These are phyloP conservation scores for Lasioglossum villosulum DNA, from an alignment of 2,888 invertebrate species.

Conservation along the genomic window DNA sequence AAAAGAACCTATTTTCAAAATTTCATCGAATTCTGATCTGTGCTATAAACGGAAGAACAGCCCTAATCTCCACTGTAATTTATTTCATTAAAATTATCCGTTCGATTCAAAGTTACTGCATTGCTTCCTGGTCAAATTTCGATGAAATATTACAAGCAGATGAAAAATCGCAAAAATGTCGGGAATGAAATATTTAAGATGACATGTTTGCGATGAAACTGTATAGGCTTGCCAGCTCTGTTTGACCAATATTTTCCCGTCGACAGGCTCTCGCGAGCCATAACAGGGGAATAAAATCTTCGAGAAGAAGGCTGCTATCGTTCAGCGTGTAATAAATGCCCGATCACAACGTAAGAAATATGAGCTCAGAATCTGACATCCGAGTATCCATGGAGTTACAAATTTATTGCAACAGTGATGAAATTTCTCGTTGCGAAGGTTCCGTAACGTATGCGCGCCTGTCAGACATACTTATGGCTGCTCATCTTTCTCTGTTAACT, in stretches of 20 bases:
- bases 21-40: no score
- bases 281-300: conserved; percentile 34
- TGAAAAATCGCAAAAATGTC: background rate
- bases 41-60: no score
- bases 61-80: no score
- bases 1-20: no score
- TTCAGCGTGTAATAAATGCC: conserved; percentile 43
- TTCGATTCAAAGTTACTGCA: background rate
- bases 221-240: background rate
- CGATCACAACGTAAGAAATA: conserved; percentile 40
- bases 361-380: conserved; percentile 41
- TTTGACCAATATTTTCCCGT: conserved; percentile 14
- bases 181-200: background rate
- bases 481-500: conserved; percentile 30
- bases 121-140: background rate
- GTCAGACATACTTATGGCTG: conserved; percentile 21
- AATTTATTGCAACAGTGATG: conserved; percentile 51
- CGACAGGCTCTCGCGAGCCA: background rate
- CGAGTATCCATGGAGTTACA: conserved; percentile 27
- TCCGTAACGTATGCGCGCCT: conserved; percentile 31
- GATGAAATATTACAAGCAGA: background rate
- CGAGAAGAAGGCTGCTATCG: conserved; percentile 28
- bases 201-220: background rate
- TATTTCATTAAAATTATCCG: background rate
- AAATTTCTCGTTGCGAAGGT: conserved; percentile 27